These are phyloP conservation scores for Carpatolechia fugitivella DNA, from an alignment of 2,888 invertebrate species.

Conservation along the genomic window DNA sequence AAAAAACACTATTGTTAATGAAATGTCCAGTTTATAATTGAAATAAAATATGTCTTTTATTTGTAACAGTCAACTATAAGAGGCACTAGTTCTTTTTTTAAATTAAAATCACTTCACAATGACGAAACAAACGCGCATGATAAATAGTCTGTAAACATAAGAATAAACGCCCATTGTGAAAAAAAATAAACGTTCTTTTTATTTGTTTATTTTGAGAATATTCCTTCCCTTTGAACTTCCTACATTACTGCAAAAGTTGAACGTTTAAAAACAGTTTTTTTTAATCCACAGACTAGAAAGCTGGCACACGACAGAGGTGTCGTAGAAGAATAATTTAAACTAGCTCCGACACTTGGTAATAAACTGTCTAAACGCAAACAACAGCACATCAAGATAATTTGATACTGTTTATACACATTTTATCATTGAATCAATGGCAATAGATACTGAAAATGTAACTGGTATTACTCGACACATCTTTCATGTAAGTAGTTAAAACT, in stretches of 20 bases:
- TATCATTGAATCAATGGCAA: constrained; percentile 4
- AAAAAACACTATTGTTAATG: no score
- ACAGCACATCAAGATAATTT: background rate
- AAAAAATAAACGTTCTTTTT: background rate
- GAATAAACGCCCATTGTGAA: constrained; percentile 69
- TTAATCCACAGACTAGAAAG: background rate
- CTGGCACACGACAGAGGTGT: background rate
- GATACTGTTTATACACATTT: background rate
- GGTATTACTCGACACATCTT: background rate
- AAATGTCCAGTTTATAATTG: no score
- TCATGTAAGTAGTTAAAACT: no score
- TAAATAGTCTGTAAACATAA: constrained; percentile 69
- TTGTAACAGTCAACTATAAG: background rate
- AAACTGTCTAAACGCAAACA: background rate
- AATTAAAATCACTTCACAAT: constrained; percentile 36
- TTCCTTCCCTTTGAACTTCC: background rate
- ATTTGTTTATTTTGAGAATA: background rate
- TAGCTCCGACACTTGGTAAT: background rate
- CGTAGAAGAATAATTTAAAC: background rate
- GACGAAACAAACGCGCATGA: constrained; percentile 43
- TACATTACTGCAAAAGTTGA: background rate
- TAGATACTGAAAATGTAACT: background rate
- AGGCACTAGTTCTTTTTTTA: background rate
- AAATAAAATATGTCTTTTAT: background rate
- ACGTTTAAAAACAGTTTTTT: background rate